Base-by-base conservation (phyloP, 2,888 invertebrate species). In the Pollenia griseotomentosa region DNA sequence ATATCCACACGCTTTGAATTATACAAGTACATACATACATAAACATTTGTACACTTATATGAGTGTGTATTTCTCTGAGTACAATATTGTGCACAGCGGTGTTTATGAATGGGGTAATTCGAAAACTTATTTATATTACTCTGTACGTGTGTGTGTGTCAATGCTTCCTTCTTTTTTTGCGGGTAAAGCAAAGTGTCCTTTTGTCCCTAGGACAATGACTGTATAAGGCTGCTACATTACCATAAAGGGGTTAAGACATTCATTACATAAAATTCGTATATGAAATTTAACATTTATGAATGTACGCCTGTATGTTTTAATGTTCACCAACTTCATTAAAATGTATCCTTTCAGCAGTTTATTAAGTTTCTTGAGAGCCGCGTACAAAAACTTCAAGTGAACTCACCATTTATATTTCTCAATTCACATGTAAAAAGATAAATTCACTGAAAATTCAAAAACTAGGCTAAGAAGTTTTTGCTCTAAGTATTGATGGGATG, bases 231-330 rank as follows among this genome's bases (percentile, higher is more conserved):
- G 88, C 87, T 90, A 90, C 90, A 91, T 91, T 91, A 92, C 89
- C 91, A 91, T 92, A 91, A 91, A 92, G 92, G 91, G 91, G 91
- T 91, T 91, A 91, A 91, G 91, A 89, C 91, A 90, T 91, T 91
- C 90, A 91, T 89, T 90, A 66, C 19, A 74, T 73, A 40, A 63
- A 79, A 73, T 44, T 65, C 55, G 12, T 55, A 71, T 66, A 78
- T 66, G 46, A 66, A 65, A 71, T 70, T 63, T 71, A 70, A 75
- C 63, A 57, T 68, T 66, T 75, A 59, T 68, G 42, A 51, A 40
- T 66, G 68, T 46, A 57, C 57, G 59, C 59, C 33, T 59, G 12
- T 1, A 48, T 66, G 23, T 48, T 48, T 48, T 63, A n/a, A 19
- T 75, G n/a, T 53, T 68, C 10, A 10, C 33, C 68, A 16, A 55